Percentiles rank a stretch among this genome's conserved stretches.
phyloP scores from a whole-genome alignment of 2,888 invertebrate species.

The Himalopsyche tibetana region DNA sequence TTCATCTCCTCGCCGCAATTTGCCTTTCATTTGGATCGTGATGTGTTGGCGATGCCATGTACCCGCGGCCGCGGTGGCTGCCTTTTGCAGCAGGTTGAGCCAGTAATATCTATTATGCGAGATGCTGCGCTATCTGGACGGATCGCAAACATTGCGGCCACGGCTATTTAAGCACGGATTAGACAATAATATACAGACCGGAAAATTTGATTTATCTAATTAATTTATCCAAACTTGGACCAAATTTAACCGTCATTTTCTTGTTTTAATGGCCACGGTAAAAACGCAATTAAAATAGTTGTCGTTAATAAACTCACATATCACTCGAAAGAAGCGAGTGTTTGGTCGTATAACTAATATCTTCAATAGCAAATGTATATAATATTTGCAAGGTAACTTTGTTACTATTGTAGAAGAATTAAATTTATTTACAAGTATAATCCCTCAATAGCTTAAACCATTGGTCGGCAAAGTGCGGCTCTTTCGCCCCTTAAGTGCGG shows the following conservation, averaged over 20 bases:
- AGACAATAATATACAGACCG: conserved; percentile 19
- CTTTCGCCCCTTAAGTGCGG: no score
- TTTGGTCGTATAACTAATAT: no score
- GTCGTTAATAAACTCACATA: no score
- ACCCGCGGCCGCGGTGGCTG: conserved; percentile 14
- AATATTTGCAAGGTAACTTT: no score
- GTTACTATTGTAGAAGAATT: no score
- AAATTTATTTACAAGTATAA: no score
- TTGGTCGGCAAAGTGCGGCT: no score
- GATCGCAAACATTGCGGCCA: conserved; percentile 5
- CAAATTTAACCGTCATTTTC: background rate
- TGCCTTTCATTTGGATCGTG: conserved; percentile 34
- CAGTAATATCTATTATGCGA: conserved; percentile 26
- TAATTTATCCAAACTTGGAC: background rate
- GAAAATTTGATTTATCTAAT: conserved; percentile 8
- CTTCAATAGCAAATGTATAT: no score
- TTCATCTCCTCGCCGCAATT: conserved; percentile 18
- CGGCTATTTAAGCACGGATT: conserved; percentile 13
- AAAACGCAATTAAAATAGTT: no score
- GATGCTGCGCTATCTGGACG: conserved; percentile 11
- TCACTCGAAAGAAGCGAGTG: no score
- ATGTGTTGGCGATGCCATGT: conserved; percentile 13
- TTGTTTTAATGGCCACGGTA: background rate
- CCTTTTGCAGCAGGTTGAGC: conserved; percentile 6
- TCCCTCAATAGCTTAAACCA: no score